Evolutionary conservation across 2,113 vertebrate species (phyloP), one percentile per base, ranked within the genome.

Genomic region (Phoenicopterus ruber): DNA sequence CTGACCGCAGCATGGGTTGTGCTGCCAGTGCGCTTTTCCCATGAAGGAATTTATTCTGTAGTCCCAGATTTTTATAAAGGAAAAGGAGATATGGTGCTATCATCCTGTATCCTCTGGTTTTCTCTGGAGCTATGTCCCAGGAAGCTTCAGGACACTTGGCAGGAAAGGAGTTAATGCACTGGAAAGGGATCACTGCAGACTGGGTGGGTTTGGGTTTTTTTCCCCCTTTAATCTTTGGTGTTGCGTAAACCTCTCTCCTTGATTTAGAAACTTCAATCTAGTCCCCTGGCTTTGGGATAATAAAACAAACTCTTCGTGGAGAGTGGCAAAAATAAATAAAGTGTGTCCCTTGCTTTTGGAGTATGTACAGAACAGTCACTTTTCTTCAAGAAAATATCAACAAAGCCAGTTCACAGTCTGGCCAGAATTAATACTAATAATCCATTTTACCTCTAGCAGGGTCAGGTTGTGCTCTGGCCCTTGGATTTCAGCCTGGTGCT

Each of bases 281-380:
- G 31, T 57, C 21, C 28, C 9, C 15, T 69, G 77, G 49, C 62
- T 93, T 94, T 80, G 57, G 31, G 46, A 85, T 87, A 70, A 76
- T 82, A 82, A 81, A 95, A 57, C 32, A 94, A 87, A 58, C 31
- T 86, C 25, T 69, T 82, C 73, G 66, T 61, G 46, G 47, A 94
- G 81, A 85, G 58, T 50, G 70, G 44, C 57, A 94, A 94, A 97
- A 94, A 79, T 79, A 95, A 94, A 92, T 80, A 36, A 90, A 70
- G 13, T 8, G 6, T 77, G 49, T 85, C 49, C 34, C 16, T 94
- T 82, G 77, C 40, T 92, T 92, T 89, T 80, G 69, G 57, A 78
- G 31, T 85, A 87, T 36, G 12, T 77, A 62, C 29, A 34, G 49
- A 50, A n/a, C 66, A 76, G 73, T 82, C 72, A 71, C 77, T 93